Evolutionary conservation across 2,113 vertebrate species (phyloP).

Genomic region (Geococcyx californianus): DNA sequence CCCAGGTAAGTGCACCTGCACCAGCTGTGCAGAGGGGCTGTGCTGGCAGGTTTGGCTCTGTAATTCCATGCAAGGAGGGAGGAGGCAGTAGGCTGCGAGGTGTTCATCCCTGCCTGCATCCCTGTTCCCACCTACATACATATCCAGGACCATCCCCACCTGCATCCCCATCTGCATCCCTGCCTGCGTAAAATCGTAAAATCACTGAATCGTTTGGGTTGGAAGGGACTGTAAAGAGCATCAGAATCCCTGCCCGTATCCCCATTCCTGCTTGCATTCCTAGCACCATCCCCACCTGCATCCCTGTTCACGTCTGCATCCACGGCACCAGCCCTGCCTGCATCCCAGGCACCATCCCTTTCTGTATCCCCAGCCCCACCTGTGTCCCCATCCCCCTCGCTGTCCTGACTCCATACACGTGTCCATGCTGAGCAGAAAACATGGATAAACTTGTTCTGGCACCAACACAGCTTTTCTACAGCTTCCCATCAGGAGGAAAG

Average conservation of each 20-base stretch:
- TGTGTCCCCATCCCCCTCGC: rapidly evolving
- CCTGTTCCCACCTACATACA: no score
- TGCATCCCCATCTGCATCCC: background rate
- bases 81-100: background rate
- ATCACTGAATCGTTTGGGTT: no score
- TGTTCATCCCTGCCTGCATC: background rate
- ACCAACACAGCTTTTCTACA: background rate
- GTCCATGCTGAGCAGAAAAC: background rate
- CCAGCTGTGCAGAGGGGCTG: background rate
- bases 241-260: background rate
- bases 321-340: background rate
- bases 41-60: background rate
- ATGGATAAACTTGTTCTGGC: background rate
- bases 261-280: background rate
- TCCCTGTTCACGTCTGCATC: background rate
- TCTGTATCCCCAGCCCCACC: background rate
- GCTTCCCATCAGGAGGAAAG: background rate
- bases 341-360: background rate
- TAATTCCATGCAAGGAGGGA: background rate
- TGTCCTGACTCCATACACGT: rapidly evolving
- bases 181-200: background rate
- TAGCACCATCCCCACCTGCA: background rate
- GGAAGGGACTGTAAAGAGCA: no score
- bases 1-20: background rate
- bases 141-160: no score